Base-by-base conservation (phyloP, 1,140 invertebrate genomes). In the Calliphora vicina region DNA sequence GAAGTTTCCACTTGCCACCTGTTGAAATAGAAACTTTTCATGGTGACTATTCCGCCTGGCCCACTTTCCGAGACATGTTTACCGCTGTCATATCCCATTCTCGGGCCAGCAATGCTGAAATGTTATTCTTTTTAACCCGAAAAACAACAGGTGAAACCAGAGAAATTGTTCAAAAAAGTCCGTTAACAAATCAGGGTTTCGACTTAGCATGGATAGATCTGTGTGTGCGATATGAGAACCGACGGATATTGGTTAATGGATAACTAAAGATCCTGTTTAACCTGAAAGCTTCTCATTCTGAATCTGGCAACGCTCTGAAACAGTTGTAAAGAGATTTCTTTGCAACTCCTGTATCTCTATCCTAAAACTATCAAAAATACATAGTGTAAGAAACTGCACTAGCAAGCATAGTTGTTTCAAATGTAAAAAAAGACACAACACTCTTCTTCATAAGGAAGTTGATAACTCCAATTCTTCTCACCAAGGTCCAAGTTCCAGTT, bases 151-250 rank as follows among this genome's bases (percentile, higher is more conserved):
- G 61, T 8, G 61, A 71, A 9, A 20, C 61, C n/a, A 71, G 61
- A 71, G 50, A 61, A n/a, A 61, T 61, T 12, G 50, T 61, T 20
- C 50, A 61, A 15, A 61, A 61, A 8, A 20, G 15, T 61, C 50
- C 50, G 6, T 81, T n/a, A 67, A 26, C n/a, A 45, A 82, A 25
- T 82, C 61, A 82, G 17, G 20, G 20, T 20, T 61, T 61, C 50
- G 50, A 61, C 15, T 17, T 61, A 15, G 50, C 50, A 17, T 61
- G 50, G 50, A 61, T 5, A 4, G 17, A 61, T 61, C 17, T 61
- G 20, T 61, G 50, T 61, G 10, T 15, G 5, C 50, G 50, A n/a
- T 61, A 61, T 61, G 50, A 61, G 13, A 61, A 61, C 20, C 15
- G 20, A 61, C 50, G 50, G 50, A 20, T 61, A 61, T 20, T 61